Conservation (phyloP, 2,797 vertebrate species). For the Myotis planiceps region DNA sequence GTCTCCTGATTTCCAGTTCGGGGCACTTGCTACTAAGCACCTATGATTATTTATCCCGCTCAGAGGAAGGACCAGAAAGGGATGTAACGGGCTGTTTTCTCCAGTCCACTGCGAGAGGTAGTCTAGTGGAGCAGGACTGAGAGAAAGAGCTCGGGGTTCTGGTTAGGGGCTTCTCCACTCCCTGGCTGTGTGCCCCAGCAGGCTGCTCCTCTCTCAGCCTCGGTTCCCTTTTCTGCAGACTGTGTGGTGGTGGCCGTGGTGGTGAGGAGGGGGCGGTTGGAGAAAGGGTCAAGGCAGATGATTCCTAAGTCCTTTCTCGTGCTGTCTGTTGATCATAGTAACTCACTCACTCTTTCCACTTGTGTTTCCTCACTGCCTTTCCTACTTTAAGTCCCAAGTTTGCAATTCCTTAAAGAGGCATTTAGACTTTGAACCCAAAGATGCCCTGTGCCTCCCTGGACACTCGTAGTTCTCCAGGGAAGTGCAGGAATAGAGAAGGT, state of each 20-base stretch:
- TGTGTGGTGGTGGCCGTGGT: no score
- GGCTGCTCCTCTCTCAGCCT: background rate
- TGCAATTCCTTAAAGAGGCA: background rate
- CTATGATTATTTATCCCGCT: background rate
- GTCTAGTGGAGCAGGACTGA: background rate
- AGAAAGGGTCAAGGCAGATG: fast-evolving
- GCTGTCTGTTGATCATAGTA: background rate
- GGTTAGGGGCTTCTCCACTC: background rate
- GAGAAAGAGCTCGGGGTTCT: background rate
- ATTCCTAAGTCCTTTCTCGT: background rate
- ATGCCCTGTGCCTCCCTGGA: no score
- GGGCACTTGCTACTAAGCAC: background rate
- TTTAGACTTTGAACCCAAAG: background rate
- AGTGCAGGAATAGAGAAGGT: background rate
- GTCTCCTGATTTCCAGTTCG: background rate
- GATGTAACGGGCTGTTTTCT: background rate
- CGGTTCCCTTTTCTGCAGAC: background rate
- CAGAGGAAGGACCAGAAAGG: background rate
- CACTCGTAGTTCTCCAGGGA: background rate
- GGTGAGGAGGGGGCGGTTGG: background rate
- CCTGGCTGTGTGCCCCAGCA: background rate
- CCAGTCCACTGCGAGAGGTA: background rate
- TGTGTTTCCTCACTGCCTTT: background rate
- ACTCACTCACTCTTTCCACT: background rate
- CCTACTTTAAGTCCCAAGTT: background rate